These are phyloP conservation scores for Drosophila ustulata DNA, from an alignment of 2,888 invertebrate species.

Conservation along the genomic window DNA sequence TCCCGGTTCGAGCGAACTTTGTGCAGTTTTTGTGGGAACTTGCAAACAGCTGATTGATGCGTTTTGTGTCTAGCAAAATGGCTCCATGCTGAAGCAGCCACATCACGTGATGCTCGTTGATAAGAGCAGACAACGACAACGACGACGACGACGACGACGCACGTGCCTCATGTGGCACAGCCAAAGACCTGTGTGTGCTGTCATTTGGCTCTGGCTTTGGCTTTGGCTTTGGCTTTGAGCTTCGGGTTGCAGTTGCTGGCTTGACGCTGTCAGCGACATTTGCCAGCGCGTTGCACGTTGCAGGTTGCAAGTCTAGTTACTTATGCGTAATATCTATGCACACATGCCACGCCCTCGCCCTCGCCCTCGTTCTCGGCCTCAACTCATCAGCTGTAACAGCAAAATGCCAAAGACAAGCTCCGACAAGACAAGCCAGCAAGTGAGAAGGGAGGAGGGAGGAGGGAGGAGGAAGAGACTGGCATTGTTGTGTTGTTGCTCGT, in stretches of 20 bases:
- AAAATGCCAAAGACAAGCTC: constrained; percentile 50
- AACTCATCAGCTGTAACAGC: constrained; percentile 46
- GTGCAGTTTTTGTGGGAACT: constrained; percentile 45
- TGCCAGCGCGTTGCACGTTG: constrained; percentile 32
- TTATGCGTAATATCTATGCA: constrained; percentile 76
- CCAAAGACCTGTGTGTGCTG: constrained; percentile 55
- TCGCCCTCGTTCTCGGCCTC: constrained; percentile 2
- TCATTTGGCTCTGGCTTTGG: constrained; percentile 49
- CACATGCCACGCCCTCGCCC: constrained; percentile 15
- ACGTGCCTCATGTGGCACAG: constrained; percentile 20
- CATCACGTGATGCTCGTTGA: neutral
- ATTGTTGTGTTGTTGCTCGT: constrained; percentile 36
- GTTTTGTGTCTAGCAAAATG: constrained; percentile 45
- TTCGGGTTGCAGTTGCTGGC: constrained; percentile 47
- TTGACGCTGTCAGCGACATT: constrained; percentile 63
- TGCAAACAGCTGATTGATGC: constrained; percentile 72
- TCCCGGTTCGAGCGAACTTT: constrained; percentile 23
- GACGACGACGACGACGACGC: constrained; percentile 7
- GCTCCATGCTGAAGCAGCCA: constrained; percentile 34
- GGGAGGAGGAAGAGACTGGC: neutral
- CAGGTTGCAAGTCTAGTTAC: constrained; percentile 51
- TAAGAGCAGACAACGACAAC: constrained; percentile 9
- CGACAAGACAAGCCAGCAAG: constrained; percentile 17
- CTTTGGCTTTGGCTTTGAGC: constrained; percentile 37
- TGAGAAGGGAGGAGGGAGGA: too few relatives aligned